Percentiles rank a stretch among this genome's conserved stretches.
Conservation (phyloP, 2,797 vertebrate species). For the Pachyuromys duprasi region DNA sequence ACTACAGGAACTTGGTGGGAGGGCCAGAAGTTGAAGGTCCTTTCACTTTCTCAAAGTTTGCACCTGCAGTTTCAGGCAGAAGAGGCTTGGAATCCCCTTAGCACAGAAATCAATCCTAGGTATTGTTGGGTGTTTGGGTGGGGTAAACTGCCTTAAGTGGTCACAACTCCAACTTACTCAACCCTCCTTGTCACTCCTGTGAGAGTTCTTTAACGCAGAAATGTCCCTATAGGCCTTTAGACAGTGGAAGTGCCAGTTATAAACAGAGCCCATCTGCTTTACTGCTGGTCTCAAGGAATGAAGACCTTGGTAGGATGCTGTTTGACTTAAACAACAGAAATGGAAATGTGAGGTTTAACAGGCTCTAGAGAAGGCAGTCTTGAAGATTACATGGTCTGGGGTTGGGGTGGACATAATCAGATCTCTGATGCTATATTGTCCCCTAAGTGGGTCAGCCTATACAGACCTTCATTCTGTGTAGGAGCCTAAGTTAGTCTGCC, state of each 20-base stretch:
- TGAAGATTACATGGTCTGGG: not conserved
- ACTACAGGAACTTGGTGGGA: not conserved
- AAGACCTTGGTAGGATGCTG: accelerated
- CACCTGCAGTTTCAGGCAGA: no score
- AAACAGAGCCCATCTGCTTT: not conserved
- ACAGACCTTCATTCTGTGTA: not conserved
- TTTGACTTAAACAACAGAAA: not conserved
- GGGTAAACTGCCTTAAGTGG: not conserved
- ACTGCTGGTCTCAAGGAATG: accelerated
- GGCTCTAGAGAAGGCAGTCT: not conserved
- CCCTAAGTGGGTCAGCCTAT: not conserved
- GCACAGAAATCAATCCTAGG: not conserved
- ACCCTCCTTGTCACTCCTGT: no score
- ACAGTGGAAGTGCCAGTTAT: not conserved
- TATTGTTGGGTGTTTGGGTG: not conserved
- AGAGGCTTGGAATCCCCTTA: not conserved
- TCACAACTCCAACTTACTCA: not conserved
- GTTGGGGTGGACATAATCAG: not conserved
- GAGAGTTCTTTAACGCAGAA: accelerated
- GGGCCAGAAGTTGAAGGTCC: not conserved
- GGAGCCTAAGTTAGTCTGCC: no score
- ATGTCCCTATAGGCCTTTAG: not conserved
- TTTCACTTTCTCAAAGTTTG: not conserved
- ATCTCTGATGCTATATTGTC: no score
- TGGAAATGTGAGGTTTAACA: not conserved